Evolutionary conservation across 2,113 vertebrate genomes (phyloP).

Genomic region (Gnathonemus longibarbis): DNA sequence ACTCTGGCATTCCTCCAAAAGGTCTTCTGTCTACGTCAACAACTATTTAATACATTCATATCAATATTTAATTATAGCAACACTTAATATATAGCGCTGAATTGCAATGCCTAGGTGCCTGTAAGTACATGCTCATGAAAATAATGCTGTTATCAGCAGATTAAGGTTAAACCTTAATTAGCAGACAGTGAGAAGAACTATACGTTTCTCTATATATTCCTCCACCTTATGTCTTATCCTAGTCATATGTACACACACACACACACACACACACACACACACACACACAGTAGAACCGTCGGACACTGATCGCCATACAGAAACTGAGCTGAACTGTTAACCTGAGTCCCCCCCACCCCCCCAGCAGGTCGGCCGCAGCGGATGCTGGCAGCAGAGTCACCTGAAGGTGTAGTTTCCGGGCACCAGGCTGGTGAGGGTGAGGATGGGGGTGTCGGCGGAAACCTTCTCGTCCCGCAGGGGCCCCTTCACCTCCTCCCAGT

Average conservation of each 20-base stretch:
- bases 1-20: background rate
- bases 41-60: slow-evolving; percentile 2
- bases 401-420: slow-evolving; percentile 96
- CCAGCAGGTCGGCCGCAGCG: background rate
- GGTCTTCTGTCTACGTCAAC: background rate
- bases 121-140: background rate
- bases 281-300: background rate
- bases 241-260: background rate
- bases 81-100: background rate
- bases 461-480: slow-evolving; percentile 89
- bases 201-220: background rate
- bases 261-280: too few species aligned
- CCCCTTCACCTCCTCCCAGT: slow-evolving; percentile 94
- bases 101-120: background rate
- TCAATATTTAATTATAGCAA: background rate
- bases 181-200: background rate
- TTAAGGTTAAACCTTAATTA: background rate
- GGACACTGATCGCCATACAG: background rate
- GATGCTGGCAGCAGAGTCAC: slow-evolving; percentile 43
- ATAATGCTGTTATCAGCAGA: background rate
- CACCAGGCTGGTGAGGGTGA: slow-evolving; percentile 83
- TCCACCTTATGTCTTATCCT: background rate
- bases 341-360: background rate
- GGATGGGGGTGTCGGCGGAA: slow-evolving; percentile 72
- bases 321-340: background rate